Evolutionary conservation across 2,113 vertebrate genomes (phyloP).

Genomic region (Oreochromis spilurus): DNA sequence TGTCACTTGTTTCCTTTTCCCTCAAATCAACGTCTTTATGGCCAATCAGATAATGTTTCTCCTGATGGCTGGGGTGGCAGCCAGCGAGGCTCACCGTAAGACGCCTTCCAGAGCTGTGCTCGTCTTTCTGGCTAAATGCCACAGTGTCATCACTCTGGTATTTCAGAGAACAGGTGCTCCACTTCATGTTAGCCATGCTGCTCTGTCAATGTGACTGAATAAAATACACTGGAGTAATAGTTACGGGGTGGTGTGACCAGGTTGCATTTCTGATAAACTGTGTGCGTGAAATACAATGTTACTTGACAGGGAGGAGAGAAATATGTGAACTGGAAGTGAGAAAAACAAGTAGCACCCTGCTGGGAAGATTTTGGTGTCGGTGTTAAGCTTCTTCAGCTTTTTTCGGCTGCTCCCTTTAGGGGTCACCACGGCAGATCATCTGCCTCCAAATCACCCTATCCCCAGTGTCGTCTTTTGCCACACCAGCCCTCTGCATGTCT

Average conservation of each 20-base stretch:
- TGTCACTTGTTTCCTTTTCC: slow-evolving; percentile 30
- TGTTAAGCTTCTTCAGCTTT: background rate
- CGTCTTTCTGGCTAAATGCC: slow-evolving; percentile 32
- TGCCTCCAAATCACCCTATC: background rate
- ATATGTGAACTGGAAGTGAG: slow-evolving; percentile 45
- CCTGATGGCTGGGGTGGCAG: background rate
- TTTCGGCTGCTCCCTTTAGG: background rate
- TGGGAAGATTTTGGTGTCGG: background rate
- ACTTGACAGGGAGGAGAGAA: slow-evolving; percentile 35
- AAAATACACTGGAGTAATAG: slow-evolving; percentile 8
- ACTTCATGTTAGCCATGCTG: background rate
- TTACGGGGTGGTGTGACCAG: background rate
- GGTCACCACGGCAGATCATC: background rate
- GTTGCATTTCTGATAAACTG: slow-evolving; percentile 18
- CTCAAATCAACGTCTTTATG: slow-evolving; percentile 3
- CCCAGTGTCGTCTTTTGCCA: background rate
- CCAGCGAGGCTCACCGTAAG: background rate
- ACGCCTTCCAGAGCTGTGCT: background rate
- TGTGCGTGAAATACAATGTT: slow-evolving; percentile 33
- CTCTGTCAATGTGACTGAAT: background rate
- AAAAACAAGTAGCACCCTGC: slow-evolving; percentile 25
- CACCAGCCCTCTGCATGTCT: background rate
- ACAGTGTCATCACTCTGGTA: slow-evolving; percentile 12
- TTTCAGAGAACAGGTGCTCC: background rate
- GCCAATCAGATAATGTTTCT: slow-evolving; percentile 24